A percentile compares a stretch with the other conserved stretches of the same genome.
Conservation (phyloP, 2,113 vertebrate species). For the Poicephalus gulielmi region DNA sequence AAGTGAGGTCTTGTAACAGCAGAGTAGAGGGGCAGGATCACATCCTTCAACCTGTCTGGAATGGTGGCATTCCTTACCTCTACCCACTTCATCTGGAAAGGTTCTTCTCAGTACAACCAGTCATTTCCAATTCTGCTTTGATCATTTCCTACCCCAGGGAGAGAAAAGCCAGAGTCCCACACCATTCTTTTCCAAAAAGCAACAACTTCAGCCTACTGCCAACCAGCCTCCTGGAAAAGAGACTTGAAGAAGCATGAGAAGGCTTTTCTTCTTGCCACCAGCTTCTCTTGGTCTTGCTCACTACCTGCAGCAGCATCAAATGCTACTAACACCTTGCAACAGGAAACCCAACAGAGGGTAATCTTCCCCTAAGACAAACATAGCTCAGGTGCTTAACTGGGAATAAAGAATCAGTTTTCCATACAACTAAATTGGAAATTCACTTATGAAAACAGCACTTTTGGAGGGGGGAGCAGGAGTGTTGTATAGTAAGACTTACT, state of each 20-base stretch:
- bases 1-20: too few relatives aligned
- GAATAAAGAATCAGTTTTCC: background rate
- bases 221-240: background rate
- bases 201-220: background rate
- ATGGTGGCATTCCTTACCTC: background rate
- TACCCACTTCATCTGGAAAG: background rate
- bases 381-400: background rate
- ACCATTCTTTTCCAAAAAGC: background rate
- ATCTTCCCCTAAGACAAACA: background rate
- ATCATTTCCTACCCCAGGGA: background rate
- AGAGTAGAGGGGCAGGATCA: too few relatives aligned
- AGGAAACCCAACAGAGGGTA: background rate
- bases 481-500: background rate
- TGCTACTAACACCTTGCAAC: background rate
- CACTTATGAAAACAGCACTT: background rate
- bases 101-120: background rate
- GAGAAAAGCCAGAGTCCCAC: too few relatives aligned
- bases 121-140: background rate
- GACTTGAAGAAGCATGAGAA: background rate
- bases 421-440: background rate
- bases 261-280: background rate
- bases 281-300: background rate
- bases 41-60: background rate
- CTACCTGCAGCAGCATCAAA: background rate
- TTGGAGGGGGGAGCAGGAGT: fast-evolving